phyloP scores from a whole-genome alignment of 1,140 invertebrate genomes.

The Drosophila guanche region DNA sequence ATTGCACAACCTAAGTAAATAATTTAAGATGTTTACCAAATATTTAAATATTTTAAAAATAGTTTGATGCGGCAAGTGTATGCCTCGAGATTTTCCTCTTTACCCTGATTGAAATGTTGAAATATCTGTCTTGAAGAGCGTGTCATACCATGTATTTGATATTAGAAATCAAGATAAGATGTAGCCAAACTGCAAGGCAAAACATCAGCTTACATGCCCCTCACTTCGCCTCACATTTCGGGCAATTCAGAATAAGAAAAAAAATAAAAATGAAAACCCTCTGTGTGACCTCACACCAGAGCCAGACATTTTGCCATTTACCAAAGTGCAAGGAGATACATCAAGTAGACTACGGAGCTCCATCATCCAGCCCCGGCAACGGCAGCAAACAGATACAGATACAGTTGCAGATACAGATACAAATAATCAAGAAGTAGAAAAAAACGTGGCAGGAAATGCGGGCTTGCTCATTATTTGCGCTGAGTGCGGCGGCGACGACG shows the following conservation, averaged over 20 bases:
- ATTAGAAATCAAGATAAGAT: constrained; percentile 14
- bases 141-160: constrained; percentile 2
- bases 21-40: too few species aligned
- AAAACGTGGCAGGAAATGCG: constrained; percentile 82
- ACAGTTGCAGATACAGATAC: constrained; percentile 59
- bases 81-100: too few species aligned
- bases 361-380: constrained; percentile 25
- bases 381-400: constrained; percentile 36
- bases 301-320: constrained; percentile 61
- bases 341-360: constrained; percentile 55
- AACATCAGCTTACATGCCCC: constrained; percentile 13
- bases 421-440: constrained; percentile 36
- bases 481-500: constrained; percentile 71
- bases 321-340: constrained; percentile 77
- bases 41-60: too few species aligned
- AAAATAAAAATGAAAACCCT: constrained; percentile 2
- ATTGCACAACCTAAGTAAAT: too few species aligned
- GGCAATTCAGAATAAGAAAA: not conserved
- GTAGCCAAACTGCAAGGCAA: constrained; percentile 12
- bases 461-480: constrained; percentile 80
- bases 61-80: too few species aligned
- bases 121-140: too few species aligned
- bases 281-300: constrained; percentile 30
- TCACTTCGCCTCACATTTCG: constrained; percentile 4
- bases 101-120: too few species aligned